Conservation (phyloP, 2,888 invertebrate species). For the Sussaba pulchella region DNA sequence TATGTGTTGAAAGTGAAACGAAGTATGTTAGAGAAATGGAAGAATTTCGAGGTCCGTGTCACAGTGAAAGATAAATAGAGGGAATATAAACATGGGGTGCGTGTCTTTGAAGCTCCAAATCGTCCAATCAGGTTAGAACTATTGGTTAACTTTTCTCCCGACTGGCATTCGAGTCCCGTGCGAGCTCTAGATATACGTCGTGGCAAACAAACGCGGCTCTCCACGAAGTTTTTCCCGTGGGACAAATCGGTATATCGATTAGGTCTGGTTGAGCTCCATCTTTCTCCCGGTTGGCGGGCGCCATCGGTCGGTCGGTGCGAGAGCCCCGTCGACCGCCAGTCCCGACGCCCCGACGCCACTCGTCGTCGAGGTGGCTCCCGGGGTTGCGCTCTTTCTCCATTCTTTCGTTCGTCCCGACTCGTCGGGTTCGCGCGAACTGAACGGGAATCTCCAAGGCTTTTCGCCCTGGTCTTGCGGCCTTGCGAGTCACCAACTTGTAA, state of each 20-base stretch:
- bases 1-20: not conserved
- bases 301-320: slow-evolving; percentile 68
- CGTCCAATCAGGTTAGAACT: not conserved
- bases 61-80: not conserved
- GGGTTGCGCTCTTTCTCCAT: slow-evolving; percentile 51
- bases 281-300: slow-evolving; percentile 54
- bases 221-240: slow-evolving; percentile 54
- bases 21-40: not conserved
- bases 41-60: not conserved
- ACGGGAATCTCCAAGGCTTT: slow-evolving; percentile 3
- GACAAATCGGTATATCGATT: slow-evolving; percentile 64
- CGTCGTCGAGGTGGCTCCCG: slow-evolving; percentile 27
- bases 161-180: not conserved
- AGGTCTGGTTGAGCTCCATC: slow-evolving; percentile 30
- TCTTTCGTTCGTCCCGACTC: not conserved
- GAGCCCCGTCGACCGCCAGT: slow-evolving; percentile 69
- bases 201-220: slow-evolving; percentile 58
- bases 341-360: slow-evolving; percentile 63
- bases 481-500: too few species aligned
- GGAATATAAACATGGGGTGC: not conserved
- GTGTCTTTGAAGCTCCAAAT: not conserved
- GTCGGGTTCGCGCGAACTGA: not conserved
- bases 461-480: not conserved
- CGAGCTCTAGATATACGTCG: slow-evolving; percentile 35
- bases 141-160: not conserved